Evolutionary conservation across 2,888 invertebrate genomes (phyloP).

Genomic region (Prenolepis imparis): DNA sequence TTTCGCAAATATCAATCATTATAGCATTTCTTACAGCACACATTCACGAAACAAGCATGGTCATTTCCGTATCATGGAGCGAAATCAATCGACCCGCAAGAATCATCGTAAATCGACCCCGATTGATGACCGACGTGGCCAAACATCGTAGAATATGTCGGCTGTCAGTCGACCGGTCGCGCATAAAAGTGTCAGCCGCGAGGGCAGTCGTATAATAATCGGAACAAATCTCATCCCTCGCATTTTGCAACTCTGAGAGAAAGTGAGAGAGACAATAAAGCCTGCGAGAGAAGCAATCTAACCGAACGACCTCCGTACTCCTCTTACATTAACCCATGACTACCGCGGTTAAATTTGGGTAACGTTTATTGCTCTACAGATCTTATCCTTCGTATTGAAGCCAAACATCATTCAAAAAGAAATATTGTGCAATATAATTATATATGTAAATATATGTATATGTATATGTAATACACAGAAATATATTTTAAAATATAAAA

Average conservation of each 20-base stretch:
- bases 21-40: conserved; percentile 5
- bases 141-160: conserved; percentile 64
- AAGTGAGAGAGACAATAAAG: background rate
- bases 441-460: background rate
- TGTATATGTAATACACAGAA: background rate
- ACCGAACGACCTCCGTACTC: conserved; percentile 41
- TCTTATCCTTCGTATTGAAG: conserved; percentile 42
- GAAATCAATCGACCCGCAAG: conserved; percentile 81
- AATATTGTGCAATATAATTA: background rate
- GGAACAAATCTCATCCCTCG: conserved; percentile 52
- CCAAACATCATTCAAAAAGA: background rate
- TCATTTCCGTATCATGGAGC: conserved; percentile 61
- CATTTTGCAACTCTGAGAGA: conserved; percentile 27
- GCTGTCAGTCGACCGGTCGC: conserved; percentile 71
- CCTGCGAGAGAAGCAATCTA: conserved; percentile 37
- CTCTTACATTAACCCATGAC: conserved; percentile 47
- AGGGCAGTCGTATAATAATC: conserved; percentile 66
- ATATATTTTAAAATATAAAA: background rate
- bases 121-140: conserved; percentile 77
- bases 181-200: conserved; percentile 81
- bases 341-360: conserved; percentile 48
- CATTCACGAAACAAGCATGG: conserved; percentile 45
- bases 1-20: too few relatives aligned
- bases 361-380: conserved; percentile 38
- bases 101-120: conserved; percentile 83